A percentile compares a stretch with the other conserved stretches of the same genome.
Conservation (phyloP, 2,888 invertebrate species). For the Polydrusus cervinus region DNA sequence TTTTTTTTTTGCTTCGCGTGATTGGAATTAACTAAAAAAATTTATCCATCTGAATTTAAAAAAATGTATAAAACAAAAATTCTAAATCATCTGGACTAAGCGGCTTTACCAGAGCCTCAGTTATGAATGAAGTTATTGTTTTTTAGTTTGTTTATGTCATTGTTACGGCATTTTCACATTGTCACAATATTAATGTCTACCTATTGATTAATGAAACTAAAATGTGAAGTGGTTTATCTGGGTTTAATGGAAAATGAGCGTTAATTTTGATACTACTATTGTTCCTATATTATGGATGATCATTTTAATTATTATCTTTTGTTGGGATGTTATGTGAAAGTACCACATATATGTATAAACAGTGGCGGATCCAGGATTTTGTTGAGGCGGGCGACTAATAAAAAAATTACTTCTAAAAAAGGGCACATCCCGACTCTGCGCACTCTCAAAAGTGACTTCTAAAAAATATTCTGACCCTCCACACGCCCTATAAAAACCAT, state of each 20-base stretch:
- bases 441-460: too few species aligned
- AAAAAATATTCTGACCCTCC: too few species aligned
- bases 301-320: conserved; percentile 15
- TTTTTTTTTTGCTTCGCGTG: too few species aligned
- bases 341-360: too few species aligned
- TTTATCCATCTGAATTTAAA: too few species aligned
- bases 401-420: too few species aligned
- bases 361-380: too few species aligned
- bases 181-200: conserved; percentile 2
- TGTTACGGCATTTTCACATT: conserved; percentile 28
- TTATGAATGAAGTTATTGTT: conserved; percentile 27
- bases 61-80: neutral
- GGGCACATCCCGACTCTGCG: too few species aligned
- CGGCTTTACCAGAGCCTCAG: neutral
- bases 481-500: too few species aligned
- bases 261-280: conserved; percentile 15
- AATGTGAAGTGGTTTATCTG: conserved; percentile 9
- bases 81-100: conserved; percentile 11
- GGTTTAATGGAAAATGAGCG: conserved; percentile 19
- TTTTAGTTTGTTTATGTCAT: conserved; percentile 5
- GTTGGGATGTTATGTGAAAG: neutral
- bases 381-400: too few species aligned
- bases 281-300: neutral
- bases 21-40: too few species aligned
- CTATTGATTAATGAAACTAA: conserved; percentile 20